Conservation (phyloP, 2,113 vertebrate species). For the Nibea albiflora region DNA sequence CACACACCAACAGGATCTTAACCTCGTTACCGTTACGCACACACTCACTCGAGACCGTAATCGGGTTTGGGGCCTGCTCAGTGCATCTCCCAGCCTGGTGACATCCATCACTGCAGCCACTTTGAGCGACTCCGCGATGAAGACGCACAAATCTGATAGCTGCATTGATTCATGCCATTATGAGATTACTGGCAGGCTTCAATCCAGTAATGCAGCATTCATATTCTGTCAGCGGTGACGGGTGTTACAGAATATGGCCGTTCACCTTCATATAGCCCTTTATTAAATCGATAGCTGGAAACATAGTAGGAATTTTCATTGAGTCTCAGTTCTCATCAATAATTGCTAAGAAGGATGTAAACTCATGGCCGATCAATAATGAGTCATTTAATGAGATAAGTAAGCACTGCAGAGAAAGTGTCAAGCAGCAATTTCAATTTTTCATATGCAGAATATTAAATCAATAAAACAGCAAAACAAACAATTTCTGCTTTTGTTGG, state of each 20-base stretch:
- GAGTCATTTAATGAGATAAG: constrained; percentile 52
- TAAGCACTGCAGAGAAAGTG: constrained; percentile 18
- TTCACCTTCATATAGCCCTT: constrained; percentile 63
- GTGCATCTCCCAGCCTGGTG: constrained; percentile 27
- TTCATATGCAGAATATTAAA: neutral
- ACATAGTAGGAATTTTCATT: constrained; percentile 52
- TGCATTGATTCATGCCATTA: constrained; percentile 61
- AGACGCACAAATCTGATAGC: constrained; percentile 64
- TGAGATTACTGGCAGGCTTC: constrained; percentile 68
- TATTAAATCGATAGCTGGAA: constrained; percentile 58
- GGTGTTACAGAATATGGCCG: constrained; percentile 48
- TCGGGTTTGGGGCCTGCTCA: constrained; percentile 29
- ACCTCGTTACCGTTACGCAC: constrained; percentile 8
- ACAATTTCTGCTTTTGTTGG: neutral
- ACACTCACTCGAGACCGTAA: constrained; percentile 35
- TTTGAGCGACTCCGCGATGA: constrained; percentile 41
- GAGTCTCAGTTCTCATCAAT: constrained; percentile 48
- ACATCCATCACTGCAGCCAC: constrained; percentile 44
- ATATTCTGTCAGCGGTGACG: constrained; percentile 30
- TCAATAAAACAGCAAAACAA: neutral
- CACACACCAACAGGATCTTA: neutral
- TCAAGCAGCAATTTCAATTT: neutral
- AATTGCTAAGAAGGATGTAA: constrained; percentile 55
- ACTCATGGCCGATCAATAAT: constrained; percentile 44
- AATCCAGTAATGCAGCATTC: constrained; percentile 58